Conservation (phyloP, 2,888 invertebrate species). For the Parochlus steinenii region DNA sequence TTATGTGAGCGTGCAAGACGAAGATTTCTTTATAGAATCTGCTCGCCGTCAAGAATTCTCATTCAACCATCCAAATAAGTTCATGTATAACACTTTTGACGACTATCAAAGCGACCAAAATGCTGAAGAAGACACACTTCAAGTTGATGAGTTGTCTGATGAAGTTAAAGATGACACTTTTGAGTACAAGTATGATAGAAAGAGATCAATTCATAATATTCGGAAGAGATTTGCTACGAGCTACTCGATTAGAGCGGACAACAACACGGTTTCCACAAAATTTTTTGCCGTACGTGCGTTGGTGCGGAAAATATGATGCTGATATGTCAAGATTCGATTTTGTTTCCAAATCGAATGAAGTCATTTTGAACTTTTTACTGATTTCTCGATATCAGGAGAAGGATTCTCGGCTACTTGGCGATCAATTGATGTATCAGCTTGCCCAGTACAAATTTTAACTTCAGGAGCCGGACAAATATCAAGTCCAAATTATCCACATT, state of each 20-base stretch:
- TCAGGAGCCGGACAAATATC: constrained; percentile 45
- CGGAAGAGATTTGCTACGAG: not conserved
- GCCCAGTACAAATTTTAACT: constrained; percentile 51
- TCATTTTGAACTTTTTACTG: constrained; percentile 56
- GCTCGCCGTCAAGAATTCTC: not conserved
- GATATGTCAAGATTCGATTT: constrained; percentile 40
- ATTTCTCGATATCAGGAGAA: constrained; percentile 49
- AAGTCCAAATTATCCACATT: constrained; percentile 62
- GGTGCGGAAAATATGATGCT: constrained; percentile 36
- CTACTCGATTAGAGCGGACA: too few species aligned
- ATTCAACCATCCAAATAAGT: constrained; percentile 1
- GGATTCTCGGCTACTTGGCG: constrained; percentile 60
- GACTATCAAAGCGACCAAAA: not conserved
- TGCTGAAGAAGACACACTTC: not conserved
- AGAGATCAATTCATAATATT: not conserved
- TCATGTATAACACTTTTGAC: not conserved
- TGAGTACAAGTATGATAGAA: too few species aligned
- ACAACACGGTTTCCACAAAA: constrained; percentile 22
- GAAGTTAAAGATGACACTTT: too few species aligned
- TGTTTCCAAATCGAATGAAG: constrained; percentile 50
- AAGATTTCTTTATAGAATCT: constrained; percentile 17
- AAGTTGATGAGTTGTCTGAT: not conserved
- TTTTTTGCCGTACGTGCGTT: constrained; percentile 32
- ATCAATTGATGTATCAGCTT: constrained; percentile 55
- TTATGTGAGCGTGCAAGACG: constrained; percentile 45